phyloP scores from a whole-genome alignment of 2,888 invertebrate genomes.

The Eulithis prunata region DNA sequence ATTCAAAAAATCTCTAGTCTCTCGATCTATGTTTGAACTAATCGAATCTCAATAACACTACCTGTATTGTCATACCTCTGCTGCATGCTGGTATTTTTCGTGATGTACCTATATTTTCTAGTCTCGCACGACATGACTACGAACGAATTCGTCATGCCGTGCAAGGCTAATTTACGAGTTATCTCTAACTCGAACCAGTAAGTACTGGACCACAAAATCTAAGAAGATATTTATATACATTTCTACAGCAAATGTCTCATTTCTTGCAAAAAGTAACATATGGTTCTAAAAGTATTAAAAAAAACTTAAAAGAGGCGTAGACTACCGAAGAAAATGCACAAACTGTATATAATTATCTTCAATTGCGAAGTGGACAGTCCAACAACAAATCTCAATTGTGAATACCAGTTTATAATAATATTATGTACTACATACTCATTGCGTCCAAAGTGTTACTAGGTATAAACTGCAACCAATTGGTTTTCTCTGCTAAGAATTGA shows the following conservation, averaged over 20 bases:
- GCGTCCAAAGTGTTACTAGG: slow-evolving; percentile 10
- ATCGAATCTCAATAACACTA: slow-evolving; percentile 6
- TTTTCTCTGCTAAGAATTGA: not conserved
- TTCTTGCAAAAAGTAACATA: not conserved
- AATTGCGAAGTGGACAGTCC: slow-evolving; percentile 4
- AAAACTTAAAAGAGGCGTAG: not conserved
- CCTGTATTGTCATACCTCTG: not conserved
- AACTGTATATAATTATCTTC: not conserved
- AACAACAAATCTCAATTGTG: slow-evolving; percentile 24
- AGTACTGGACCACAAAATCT: slow-evolving; percentile 21
- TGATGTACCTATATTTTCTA: not conserved
- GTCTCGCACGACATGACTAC: slow-evolving; percentile 39
- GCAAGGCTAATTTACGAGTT: slow-evolving; percentile 57
- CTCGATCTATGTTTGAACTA: not conserved
- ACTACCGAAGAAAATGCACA: not conserved
- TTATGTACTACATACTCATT: slow-evolving; percentile 9
- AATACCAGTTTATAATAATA: not conserved
- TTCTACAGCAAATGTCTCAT: not conserved
- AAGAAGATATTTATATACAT: not conserved
- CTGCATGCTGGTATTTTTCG: not conserved
- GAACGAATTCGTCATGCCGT: slow-evolving; percentile 53
- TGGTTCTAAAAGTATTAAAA: not conserved
- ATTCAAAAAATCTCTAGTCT: no score
- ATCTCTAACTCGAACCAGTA: slow-evolving; percentile 60
- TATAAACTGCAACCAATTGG: slow-evolving; percentile 25